Evolutionary conservation across 1,140 invertebrate species (phyloP), one percentile per base, ranked within the genome.

Genomic region (Notospermus geniculatus): DNA sequence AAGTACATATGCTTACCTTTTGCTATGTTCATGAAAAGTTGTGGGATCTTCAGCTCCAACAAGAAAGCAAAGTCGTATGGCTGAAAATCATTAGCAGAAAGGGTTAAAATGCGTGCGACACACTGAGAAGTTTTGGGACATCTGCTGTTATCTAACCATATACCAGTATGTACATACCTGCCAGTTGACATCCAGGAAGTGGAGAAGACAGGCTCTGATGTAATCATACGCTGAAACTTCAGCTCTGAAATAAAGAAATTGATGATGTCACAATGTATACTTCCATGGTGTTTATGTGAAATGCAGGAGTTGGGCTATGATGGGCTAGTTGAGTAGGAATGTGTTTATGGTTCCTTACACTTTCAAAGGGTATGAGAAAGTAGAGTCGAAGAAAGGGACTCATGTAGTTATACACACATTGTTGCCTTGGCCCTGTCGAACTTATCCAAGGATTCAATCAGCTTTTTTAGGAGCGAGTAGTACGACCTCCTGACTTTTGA

Each of bases 171-270:
- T n/a, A n/a, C n/a, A n/a, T n/a, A n/a, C n/a, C n/a, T 79, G 75
- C 79, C 79, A 80, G 30, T 77, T 68, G n/a, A 76, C 71, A 57
- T 78, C 76, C 30, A 80, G 63, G 1, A 80, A 56, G 62, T 80
- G 79, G 28, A 80, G 64, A n/a, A 77, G 57, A 60, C 70, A 73
- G 25, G 72, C 67, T 46, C 77, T 73, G 13, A 79, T 68, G 56
- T 71, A 78, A 59, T 77, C 72, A 70, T 74, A 80, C 0, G 73
- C 72, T 54, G 71, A 61, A 29, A 70, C 60, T 28, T 71, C 57
- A 59, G 65, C 69, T 29, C 76, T 78, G 67, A n/a, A 56, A 56
- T 27, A 29, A 4, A 15, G 2, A 2, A 29, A 28, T 2, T 29
- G 9, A 28, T 4, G 30, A 29, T 56, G 25, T 17, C 15, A 36